Evolutionary conservation across 2,888 invertebrate species (phyloP).

Genomic region (Drosophila testacea): DNA sequence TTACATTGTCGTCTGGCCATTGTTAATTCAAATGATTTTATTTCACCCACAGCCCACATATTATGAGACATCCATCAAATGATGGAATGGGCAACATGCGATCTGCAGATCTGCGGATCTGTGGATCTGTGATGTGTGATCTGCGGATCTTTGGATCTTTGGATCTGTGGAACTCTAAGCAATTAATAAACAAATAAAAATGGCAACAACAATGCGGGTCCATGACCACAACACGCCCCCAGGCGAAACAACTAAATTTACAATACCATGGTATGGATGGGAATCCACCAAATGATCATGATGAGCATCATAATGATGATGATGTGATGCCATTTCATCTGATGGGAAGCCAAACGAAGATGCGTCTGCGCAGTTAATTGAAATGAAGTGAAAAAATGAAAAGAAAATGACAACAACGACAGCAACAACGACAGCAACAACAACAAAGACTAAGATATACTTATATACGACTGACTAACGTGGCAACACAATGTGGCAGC

Average conservation of each 20-base stretch:
- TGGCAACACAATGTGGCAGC: slow-evolving; percentile 33
- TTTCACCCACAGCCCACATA: slow-evolving; percentile 77
- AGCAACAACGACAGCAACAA: slow-evolving; percentile 8
- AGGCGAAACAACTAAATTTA: slow-evolving; percentile 63
- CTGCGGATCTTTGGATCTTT: slow-evolving; percentile 14
- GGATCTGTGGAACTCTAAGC: slow-evolving; percentile 37
- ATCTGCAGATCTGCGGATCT: slow-evolving; percentile 23
- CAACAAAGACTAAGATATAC: slow-evolving; percentile 5
- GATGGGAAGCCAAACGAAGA: slow-evolving; percentile 50
- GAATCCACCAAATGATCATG: slow-evolving; percentile 40
- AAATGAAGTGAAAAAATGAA: slow-evolving; percentile 35
- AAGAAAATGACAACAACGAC: slow-evolving; percentile 9
- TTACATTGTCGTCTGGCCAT: slow-evolving; percentile 65
- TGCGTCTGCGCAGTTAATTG: slow-evolving; percentile 71
- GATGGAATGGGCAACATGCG: slow-evolving; percentile 47
- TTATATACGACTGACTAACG: slow-evolving; percentile 20
- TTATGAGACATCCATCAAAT: slow-evolving; percentile 63
- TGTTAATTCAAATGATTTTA: slow-evolving; percentile 60
- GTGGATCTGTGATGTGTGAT: slow-evolving; percentile 15
- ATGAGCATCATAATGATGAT: slow-evolving; percentile 4
- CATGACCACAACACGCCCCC: slow-evolving; percentile 67
- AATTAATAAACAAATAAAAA: slow-evolving; percentile 72
- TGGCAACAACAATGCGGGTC: slow-evolving; percentile 76
- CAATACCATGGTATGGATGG: slow-evolving; percentile 36
- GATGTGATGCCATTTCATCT: slow-evolving; percentile 14